A percentile compares a stretch with the other conserved stretches of the same genome.
phyloP scores from a whole-genome alignment of 30 jellyfish, hydroid and myxozoan species.

The Mastigias papua region DNA sequence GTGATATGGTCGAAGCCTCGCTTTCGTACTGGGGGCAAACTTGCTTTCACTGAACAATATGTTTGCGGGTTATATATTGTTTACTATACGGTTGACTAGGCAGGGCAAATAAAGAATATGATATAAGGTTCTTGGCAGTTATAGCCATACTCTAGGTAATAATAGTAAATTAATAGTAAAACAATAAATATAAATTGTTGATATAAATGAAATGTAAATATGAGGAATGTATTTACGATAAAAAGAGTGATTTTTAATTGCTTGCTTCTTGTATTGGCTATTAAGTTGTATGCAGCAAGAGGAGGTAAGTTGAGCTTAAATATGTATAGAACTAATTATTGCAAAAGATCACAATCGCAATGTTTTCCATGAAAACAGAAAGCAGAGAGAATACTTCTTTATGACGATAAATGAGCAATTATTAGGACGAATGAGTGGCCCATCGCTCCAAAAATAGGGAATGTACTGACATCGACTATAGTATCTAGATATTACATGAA shows the following conservation, averaged over 20 bases:
- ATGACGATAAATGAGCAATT: not conserved
- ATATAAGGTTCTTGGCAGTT: not conserved
- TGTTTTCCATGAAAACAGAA: not conserved
- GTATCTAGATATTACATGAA: no score
- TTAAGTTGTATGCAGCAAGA: not conserved
- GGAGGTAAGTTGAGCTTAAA: not conserved
- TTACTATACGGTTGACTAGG: not conserved
- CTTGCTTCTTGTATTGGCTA: not conserved
- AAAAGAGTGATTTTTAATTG: not conserved
- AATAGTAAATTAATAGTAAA: not conserved
- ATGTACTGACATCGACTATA: no score
- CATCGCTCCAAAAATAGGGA: no score
- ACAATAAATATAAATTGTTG: not conserved
- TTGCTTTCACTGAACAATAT: not conserved
- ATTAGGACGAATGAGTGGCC: no score
- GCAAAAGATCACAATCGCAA: not conserved
- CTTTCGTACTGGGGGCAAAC: not conserved
- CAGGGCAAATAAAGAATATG: constrained; percentile 5
- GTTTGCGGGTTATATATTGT: constrained; percentile 31
- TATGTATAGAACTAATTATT: not conserved
- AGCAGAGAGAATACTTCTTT: not conserved
- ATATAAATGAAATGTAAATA: not conserved
- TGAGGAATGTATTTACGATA: not conserved
- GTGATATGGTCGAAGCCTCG: not conserved
- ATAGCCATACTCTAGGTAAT: not conserved